A percentile compares a stretch with the other conserved stretches of the same genome.
phyloP scores from a whole-genome alignment of 1,140 invertebrate genomes.

The Mamestra configurata region DNA sequence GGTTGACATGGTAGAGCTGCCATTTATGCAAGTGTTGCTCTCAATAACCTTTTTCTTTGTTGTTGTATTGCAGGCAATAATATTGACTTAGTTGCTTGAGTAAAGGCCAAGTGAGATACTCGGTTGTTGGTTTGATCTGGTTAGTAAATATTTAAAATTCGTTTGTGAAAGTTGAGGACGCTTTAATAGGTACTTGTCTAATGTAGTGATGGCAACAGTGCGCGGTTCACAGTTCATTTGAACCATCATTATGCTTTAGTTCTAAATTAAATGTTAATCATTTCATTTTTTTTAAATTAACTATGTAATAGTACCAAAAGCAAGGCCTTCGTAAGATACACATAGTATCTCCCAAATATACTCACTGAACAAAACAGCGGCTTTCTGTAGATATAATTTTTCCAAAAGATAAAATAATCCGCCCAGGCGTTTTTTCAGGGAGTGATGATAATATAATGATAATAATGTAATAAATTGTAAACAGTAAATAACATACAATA shows the following conservation, averaged over 20 bases:
- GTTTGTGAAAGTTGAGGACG: neutral
- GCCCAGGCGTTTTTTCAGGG: neutral
- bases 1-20: constrained; percentile 31
- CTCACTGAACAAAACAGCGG: no score
- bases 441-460: constrained; percentile 9
- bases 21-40: constrained; percentile 41
- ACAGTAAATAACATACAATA: neutral
- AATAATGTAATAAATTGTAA: neutral
- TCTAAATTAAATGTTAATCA: neutral
- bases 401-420: no score
- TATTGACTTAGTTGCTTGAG: constrained; percentile 7
- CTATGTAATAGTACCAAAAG: no score
- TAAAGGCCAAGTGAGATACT: neutral
- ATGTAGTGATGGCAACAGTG: neutral
- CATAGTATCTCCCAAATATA: no score
- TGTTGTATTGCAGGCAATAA: constrained; percentile 17
- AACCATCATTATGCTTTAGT: neutral
- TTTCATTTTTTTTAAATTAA: no score
- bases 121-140: neutral
- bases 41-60: constrained; percentile 33
- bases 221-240: neutral
- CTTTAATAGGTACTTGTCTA: neutral
- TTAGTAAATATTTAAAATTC: neutral
- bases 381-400: no score
- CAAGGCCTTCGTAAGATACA: no score